A percentile compares a stretch with the other conserved stretches of the same genome.
Evolutionary conservation across 2,797 vertebrate genomes (phyloP).

Genomic region (Xiphorhynchus erythropygius): DNA sequence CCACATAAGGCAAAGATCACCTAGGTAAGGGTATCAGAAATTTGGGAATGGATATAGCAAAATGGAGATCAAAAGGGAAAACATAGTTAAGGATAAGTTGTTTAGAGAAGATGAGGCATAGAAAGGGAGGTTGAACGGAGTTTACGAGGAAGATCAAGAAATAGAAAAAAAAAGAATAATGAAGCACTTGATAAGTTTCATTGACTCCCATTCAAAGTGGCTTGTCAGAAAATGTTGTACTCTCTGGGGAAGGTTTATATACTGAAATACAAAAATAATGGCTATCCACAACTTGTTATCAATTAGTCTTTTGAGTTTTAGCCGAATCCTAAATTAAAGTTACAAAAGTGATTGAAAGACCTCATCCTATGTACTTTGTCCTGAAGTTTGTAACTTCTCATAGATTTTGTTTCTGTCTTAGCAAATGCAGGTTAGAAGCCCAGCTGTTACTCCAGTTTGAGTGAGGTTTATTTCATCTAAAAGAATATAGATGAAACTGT

Average conservation of each 20-base stretch:
- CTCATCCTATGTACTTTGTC: not conserved
- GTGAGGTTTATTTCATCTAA: constrained; percentile 2
- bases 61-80: not conserved
- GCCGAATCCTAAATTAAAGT: not conserved
- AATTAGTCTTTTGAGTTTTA: not conserved
- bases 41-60: not conserved
- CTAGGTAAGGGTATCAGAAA: not conserved
- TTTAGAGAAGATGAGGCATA: not conserved
- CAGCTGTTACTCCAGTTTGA: not conserved
- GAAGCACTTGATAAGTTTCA: not conserved
- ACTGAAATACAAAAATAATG: not conserved
- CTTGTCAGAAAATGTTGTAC: not conserved
- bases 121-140: not conserved
- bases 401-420: not conserved
- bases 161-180: not conserved
- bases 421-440: not conserved
- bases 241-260: not conserved
- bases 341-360: not conserved
- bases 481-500: not conserved
- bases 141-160: not conserved
- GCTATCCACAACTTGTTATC: not conserved
- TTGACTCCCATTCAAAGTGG: not conserved
- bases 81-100: not conserved
- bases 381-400: not conserved
- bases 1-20: not conserved